These are phyloP conservation scores for Ia io DNA, from an alignment of 2,113 vertebrate species.

Conservation along the genomic window DNA sequence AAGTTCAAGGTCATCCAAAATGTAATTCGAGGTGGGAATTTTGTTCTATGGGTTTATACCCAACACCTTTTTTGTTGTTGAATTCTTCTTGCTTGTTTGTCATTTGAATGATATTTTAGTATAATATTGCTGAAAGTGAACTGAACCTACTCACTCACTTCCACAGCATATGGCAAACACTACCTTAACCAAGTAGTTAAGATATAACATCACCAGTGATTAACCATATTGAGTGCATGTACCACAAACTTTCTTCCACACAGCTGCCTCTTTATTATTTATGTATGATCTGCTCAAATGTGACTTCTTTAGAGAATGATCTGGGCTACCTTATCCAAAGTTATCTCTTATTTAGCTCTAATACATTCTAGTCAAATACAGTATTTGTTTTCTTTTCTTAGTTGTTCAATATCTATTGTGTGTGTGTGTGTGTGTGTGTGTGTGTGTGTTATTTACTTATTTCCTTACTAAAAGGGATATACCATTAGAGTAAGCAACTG, in stretches of 20 bases:
- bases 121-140: background rate
- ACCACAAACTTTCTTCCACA: background rate
- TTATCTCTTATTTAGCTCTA: background rate
- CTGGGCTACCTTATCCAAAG: background rate
- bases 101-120: background rate
- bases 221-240: rapidly evolving
- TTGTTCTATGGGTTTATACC: background rate
- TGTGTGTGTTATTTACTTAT: background rate
- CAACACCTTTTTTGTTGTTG: background rate
- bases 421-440: background rate
- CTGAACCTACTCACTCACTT: background rate
- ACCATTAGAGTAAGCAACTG: background rate
- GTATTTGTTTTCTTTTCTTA: background rate
- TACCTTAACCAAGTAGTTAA: background rate
- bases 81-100: background rate
- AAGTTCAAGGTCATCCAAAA: background rate
- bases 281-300: background rate
- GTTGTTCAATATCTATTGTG: background rate
- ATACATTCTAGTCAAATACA: background rate
- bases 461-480: background rate
- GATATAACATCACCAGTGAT: background rate
- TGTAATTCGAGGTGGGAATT: background rate
- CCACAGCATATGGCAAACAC: background rate
- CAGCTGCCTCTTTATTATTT: background rate
- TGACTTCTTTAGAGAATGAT: background rate